These are phyloP conservation scores for Brachionus manjavacas DNA, from an alignment of 1,140 invertebrate genomes.

Conservation along the genomic window DNA sequence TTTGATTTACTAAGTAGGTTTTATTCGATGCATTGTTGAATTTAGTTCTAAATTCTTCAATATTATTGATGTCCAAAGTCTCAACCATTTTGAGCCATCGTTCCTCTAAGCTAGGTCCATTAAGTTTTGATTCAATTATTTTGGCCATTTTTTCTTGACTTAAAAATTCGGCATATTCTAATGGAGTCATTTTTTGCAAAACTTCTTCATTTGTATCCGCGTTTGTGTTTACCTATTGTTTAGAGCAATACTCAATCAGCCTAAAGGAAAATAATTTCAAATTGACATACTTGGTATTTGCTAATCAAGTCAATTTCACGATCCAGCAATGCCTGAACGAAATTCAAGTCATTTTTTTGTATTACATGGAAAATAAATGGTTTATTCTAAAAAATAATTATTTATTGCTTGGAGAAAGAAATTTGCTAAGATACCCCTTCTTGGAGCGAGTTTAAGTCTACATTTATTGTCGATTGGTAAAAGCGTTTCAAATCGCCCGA, in stretches of 20 bases:
- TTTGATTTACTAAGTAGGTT: not conserved
- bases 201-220: not conserved
- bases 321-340: slow-evolving; percentile 30
- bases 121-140: not conserved
- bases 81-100: slow-evolving; percentile 1
- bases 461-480: not conserved
- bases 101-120: not conserved
- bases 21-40: not conserved
- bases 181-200: not conserved
- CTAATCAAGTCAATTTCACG: slow-evolving; percentile 16
- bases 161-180: not conserved
- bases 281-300: not conserved
- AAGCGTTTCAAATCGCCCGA: slow-evolving; percentile 5
- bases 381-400: slow-evolving; percentile 34
- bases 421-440: not conserved
- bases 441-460: slow-evolving; percentile 14
- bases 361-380: slow-evolving; percentile 42
- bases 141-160: not conserved
- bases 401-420: not conserved
- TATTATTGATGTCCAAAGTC: not conserved
- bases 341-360: not conserved
- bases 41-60: slow-evolving; percentile 20
- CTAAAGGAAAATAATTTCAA: not conserved
- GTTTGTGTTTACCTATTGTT: not conserved
- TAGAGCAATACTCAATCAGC: not conserved